Conservation (phyloP, 2,797 vertebrate species). For the Crocidura indochinensis region DNA sequence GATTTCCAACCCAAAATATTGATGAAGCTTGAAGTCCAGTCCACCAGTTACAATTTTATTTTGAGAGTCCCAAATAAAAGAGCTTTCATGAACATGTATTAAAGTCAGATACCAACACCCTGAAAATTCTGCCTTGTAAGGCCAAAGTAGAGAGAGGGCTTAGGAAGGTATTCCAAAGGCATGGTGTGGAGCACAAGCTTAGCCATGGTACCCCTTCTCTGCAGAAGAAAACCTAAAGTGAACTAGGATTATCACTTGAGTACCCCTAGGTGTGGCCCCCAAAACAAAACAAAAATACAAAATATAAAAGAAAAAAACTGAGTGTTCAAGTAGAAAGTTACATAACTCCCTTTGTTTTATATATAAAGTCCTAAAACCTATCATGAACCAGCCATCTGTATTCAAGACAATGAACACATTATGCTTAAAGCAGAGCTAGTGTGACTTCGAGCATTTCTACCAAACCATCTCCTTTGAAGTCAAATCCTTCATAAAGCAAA, state of each 20-base stretch:
- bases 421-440: constrained; percentile 52
- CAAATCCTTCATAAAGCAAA: constrained; percentile 72
- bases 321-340: constrained; percentile 34
- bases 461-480: constrained; percentile 62
- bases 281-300: too few species aligned
- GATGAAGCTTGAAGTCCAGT: background rate
- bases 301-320: too few species aligned
- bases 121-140: background rate
- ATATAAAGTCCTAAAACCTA: constrained; percentile 5
- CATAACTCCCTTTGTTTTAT: background rate
- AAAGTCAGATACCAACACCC: background rate
- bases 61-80: background rate
- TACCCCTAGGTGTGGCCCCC: too few species aligned
- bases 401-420: constrained; percentile 73
- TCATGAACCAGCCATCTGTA: constrained; percentile 37
- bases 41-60: background rate
- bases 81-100: background rate
- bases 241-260: too few species aligned
- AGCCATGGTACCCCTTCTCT: too few species aligned
- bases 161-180: too few species aligned
- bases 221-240: too few species aligned
- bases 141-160: background rate
- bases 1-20: background rate
- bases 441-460: constrained; percentile 28
- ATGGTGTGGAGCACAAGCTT: too few species aligned